A percentile compares a stretch with the other conserved stretches of the same genome.
Conservation (phyloP, 2,113 vertebrate genomes). For the Pseudorectes ferrugineus region DNA sequence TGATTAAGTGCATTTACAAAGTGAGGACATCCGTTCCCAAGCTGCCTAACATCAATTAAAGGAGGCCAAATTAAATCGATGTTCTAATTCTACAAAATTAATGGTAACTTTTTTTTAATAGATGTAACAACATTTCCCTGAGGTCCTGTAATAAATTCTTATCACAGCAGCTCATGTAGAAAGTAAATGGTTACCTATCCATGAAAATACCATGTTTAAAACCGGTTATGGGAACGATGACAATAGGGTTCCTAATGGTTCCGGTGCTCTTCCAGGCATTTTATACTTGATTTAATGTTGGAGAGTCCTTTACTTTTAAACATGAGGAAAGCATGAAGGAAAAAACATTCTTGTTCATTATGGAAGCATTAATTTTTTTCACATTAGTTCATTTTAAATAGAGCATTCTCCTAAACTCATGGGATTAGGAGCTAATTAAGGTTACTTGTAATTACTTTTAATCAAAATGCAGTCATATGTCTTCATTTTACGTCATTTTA, state of each 20-base stretch:
- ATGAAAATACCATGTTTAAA: constrained; percentile 41
- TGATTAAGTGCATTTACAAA: constrained; percentile 68
- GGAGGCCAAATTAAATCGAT: constrained; percentile 68
- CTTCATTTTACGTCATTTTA: neutral
- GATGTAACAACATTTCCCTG: constrained; percentile 68
- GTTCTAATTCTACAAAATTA: constrained; percentile 73
- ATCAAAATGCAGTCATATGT: neutral
- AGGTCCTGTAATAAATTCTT: constrained; percentile 71
- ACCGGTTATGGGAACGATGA: neutral
- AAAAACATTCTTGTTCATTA: neutral
- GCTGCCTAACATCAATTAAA: constrained; percentile 72
- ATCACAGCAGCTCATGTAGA: constrained; percentile 41
- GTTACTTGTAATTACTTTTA: constrained; percentile 17
- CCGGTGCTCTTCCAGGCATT: neutral
- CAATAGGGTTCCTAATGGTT: neutral
- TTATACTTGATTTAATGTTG: neutral
- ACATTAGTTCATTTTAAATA: neutral
- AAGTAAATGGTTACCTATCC: constrained; percentile 53
- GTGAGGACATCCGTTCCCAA: constrained; percentile 67
- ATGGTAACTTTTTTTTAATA: constrained; percentile 72
- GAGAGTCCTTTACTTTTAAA: neutral
- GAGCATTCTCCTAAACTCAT: neutral
- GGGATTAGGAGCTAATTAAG: constrained; percentile 19
- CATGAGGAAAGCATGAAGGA: neutral
- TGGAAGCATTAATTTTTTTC: neutral